Evolutionary conservation across 2,113 vertebrate species (phyloP).

Genomic region (Lepidothrix coronata): DNA sequence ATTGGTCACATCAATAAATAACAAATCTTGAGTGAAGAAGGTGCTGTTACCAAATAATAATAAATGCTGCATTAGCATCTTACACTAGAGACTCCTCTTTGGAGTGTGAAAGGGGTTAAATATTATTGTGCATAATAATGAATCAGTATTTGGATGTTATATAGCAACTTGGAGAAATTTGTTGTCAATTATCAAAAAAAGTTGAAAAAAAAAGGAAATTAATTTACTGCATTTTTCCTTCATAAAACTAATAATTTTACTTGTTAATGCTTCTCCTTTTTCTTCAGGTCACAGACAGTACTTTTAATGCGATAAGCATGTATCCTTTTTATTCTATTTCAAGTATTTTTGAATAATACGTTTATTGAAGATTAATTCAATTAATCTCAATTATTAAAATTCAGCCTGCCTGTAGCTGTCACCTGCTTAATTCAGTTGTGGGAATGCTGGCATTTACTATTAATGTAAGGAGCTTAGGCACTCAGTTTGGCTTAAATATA

Average conservation of each 20-base stretch:
- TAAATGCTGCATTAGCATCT: not conserved
- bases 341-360: not conserved
- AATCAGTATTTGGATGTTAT: not conserved
- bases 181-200: not conserved
- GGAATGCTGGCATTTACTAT: not conserved
- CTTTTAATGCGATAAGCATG: not conserved
- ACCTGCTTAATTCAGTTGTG: not conserved
- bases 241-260: not conserved
- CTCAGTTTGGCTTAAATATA: not conserved
- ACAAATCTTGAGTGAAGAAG: not conserved
- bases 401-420: not conserved
- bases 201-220: not conserved
- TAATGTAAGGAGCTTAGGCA: not conserved
- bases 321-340: not conserved
- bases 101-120: not conserved
- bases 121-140: not conserved
- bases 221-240: not conserved
- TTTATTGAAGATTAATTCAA: not conserved
- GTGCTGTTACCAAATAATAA: not conserved
- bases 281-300: not conserved
- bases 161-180: not conserved
- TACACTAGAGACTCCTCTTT: not conserved
- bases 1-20: not conserved
- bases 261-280: not conserved
- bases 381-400: not conserved